A percentile compares a stretch with the other conserved stretches of the same genome.
These are phyloP conservation scores for Cactoblastis cactorum DNA, from an alignment of 2,888 invertebrate genomes.

Conservation along the genomic window DNA sequence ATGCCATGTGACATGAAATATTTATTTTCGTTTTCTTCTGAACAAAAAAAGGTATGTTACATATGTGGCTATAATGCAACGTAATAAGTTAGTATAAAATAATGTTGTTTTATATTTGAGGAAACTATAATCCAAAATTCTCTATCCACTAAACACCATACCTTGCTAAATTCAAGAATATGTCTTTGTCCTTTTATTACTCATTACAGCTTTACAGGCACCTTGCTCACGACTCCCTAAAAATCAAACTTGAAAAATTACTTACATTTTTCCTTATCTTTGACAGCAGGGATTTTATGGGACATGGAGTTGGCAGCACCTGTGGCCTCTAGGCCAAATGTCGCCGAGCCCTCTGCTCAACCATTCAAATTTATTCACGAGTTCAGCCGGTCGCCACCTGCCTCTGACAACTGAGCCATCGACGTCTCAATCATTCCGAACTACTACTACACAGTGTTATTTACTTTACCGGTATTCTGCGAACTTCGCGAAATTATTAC, in stretches of 20 bases:
- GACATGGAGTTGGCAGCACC: conserved; percentile 38
- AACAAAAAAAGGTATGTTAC: too few relatives aligned
- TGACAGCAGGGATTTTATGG: conserved; percentile 34
- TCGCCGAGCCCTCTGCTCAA: conserved; percentile 42
- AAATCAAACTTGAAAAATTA: conserved; percentile 11
- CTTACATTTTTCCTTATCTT: conserved; percentile 22
- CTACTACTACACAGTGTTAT: conserved; percentile 13
- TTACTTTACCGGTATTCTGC: neutral
- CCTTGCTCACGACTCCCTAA: neutral
- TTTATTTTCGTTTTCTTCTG: too few relatives aligned
- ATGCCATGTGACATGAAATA: too few relatives aligned
- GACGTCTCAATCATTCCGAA: conserved; percentile 1
- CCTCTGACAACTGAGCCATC: conserved; percentile 1
- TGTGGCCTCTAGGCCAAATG: conserved; percentile 51
- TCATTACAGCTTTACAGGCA: neutral
- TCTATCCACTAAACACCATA: too few relatives aligned
- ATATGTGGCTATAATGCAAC: too few relatives aligned
- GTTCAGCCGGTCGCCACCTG: conserved; percentile 26
- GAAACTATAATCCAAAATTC: too few relatives aligned
- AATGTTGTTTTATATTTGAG: too few relatives aligned
- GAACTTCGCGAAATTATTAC: neutral
- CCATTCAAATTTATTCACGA: conserved; percentile 67
- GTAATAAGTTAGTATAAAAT: too few relatives aligned
- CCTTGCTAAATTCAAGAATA: too few relatives aligned
- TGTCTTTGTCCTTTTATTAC: neutral